Evolutionary conservation across 2,113 vertebrate species (phyloP).

Genomic region (Psettodes erumei): DNA sequence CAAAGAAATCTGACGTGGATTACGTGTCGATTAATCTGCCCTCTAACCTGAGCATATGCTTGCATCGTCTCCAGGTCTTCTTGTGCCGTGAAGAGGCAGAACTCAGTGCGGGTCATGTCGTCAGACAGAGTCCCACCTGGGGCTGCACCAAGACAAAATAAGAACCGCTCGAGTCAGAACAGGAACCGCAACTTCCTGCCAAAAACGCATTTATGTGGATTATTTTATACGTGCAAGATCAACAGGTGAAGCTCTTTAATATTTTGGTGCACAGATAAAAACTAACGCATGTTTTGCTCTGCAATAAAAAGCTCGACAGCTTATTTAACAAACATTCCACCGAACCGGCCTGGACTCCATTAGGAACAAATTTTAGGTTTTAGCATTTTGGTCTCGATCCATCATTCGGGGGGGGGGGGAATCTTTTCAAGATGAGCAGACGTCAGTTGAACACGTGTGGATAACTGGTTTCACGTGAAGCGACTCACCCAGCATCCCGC

Average conservation of each 20-base stretch:
- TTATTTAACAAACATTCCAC: too few species aligned
- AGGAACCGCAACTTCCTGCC: background rate
- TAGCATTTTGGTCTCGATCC: background rate
- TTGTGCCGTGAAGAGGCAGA: slow-evolving; percentile 98
- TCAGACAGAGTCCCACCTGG: slow-evolving; percentile 97
- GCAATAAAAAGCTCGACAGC: too few species aligned
- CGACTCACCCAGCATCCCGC: slow-evolving; percentile 98
- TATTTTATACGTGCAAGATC: too few species aligned
- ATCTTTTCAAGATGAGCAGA: background rate
- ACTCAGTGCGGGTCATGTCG: slow-evolving; percentile 98
- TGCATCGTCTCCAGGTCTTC: slow-evolving; percentile 99
- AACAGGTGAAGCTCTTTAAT: too few species aligned
- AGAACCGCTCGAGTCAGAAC: background rate
- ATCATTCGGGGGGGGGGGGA: background rate
- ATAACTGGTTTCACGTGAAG: rapidly evolving
- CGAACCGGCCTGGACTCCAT: too few species aligned
- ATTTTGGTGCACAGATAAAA: too few species aligned
- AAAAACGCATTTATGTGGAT: too few species aligned
- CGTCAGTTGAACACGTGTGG: background rate
- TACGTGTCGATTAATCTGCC: background rate
- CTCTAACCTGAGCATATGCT: slow-evolving; percentile 96
- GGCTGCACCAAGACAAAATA: slow-evolving; percentile 77
- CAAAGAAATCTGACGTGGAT: background rate
- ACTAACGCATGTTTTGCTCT: too few species aligned
- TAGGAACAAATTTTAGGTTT: background rate